Conservation (phyloP, 1,140 invertebrate species). For the Nephila pilipes region DNA sequence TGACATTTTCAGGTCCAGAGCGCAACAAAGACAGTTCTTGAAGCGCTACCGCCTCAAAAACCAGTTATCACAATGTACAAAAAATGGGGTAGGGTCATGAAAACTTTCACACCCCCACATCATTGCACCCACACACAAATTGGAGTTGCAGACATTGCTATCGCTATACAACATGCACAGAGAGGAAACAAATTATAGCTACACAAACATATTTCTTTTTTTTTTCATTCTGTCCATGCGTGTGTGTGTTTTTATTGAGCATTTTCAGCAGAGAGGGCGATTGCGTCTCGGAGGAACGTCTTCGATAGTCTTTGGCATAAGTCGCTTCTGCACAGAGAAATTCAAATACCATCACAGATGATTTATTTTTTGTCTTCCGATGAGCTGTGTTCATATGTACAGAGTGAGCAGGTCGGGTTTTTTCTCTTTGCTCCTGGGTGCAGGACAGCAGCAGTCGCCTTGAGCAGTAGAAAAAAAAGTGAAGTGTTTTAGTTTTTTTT, state of each 20-base stretch:
- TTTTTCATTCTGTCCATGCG: not conserved
- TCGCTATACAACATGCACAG: constrained; percentile 43
- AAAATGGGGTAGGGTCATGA: not conserved
- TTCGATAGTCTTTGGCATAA: constrained; percentile 71
- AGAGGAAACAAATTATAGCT: constrained; percentile 35
- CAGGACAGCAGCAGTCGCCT: constrained; percentile 17
- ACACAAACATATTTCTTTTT: not conserved
- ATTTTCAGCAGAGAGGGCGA: constrained; percentile 51
- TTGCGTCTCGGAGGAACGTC: constrained; percentile 22
- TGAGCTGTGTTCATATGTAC: constrained; percentile 54
- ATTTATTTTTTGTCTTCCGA: constrained; percentile 4
- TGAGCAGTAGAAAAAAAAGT: constrained; percentile 56
- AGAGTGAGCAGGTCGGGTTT: constrained; percentile 44
- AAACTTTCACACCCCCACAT: not conserved
- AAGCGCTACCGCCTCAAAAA: not conserved
- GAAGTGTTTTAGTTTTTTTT: not conserved
- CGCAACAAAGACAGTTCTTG: not conserved
- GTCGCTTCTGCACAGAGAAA: constrained; percentile 15
- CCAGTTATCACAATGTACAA: constrained; percentile 9
- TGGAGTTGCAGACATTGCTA: not conserved
- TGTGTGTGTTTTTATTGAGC: constrained; percentile 39
- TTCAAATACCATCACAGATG: constrained; percentile 62
- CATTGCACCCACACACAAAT: not conserved
- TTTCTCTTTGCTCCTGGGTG: constrained; percentile 27
- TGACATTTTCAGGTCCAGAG: too few relatives aligned